Percentiles rank a stretch among this genome's conserved stretches.
phyloP scores from a whole-genome alignment of 2,888 invertebrate species.

The Phortica magna region DNA sequence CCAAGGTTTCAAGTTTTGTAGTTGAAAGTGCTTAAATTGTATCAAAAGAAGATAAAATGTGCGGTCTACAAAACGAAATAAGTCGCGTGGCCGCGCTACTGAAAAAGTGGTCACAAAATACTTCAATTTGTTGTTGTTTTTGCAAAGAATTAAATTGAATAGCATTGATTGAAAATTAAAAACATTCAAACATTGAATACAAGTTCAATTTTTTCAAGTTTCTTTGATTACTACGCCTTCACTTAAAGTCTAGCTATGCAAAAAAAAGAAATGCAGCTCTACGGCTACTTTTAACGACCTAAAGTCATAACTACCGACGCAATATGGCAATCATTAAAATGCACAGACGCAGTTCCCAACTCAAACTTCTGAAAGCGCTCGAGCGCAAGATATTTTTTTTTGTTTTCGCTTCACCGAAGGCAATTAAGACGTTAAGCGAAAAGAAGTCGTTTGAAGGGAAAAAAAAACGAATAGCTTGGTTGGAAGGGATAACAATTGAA shows the following conservation, averaged over 20 bases:
- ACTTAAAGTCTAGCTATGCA: not conserved
- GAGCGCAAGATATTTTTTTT: not conserved
- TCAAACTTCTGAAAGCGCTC: not conserved
- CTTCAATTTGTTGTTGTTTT: no score
- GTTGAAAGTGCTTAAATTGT: conserved; percentile 36
- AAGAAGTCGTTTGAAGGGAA: not conserved
- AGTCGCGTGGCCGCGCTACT: not conserved
- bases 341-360: not conserved
- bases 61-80: conserved; percentile 10
- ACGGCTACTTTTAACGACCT: not conserved
- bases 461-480: not conserved
- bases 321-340: conserved; percentile 32
- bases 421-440: conserved; percentile 31
- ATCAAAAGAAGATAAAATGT: conserved; percentile 30
- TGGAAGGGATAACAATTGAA: not conserved
- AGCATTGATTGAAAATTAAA: no score
- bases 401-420: conserved; percentile 13
- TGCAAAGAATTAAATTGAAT: no score
- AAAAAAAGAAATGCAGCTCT: not conserved
- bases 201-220: no score
- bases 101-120: no score
- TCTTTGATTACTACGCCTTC: no score
- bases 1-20: conserved; percentile 43
- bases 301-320: not conserved
- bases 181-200: no score